Evolutionary conservation across 2,797 vertebrate species (phyloP).

Genomic region (Mormyrops attenuatus): DNA sequence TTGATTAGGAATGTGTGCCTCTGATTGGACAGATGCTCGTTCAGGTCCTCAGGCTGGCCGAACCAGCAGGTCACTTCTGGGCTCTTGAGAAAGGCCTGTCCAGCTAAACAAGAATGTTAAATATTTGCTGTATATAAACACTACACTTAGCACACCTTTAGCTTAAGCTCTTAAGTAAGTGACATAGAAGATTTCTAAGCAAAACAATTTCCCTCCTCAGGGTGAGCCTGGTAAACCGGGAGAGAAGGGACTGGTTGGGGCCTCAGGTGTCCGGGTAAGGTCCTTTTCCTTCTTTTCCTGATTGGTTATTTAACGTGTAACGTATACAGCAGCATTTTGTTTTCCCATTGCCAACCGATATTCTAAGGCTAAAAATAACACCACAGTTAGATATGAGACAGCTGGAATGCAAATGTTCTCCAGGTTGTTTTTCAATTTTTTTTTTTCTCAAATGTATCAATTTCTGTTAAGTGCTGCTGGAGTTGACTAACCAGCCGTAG

Average conservation of each 20-base stretch:
- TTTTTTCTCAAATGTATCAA: neutral
- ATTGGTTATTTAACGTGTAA: neutral
- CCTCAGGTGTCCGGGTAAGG: constrained; percentile 85
- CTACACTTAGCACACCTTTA: neutral
- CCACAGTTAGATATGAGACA: neutral
- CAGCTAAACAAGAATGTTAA: neutral
- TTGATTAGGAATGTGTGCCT: neutral
- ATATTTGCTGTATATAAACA: neutral
- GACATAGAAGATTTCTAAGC: neutral
- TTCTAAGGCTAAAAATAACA: neutral
- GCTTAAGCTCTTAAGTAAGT: neutral
- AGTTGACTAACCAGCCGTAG: neutral
- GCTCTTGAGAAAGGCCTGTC: neutral
- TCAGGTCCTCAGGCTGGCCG: neutral
- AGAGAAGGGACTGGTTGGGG: constrained; percentile 86
- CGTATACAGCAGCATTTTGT: neutral
- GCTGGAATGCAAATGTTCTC: neutral
- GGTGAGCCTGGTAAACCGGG: constrained; percentile 87
- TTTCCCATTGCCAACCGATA: neutral
- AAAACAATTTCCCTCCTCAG: constrained; percentile 52
- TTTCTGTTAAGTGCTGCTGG: neutral
- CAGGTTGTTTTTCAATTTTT: neutral
- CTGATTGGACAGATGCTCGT: neutral
- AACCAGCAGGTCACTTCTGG: neutral
- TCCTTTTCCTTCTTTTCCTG: neutral